Evolutionary conservation across 2,888 invertebrate genomes (phyloP).

Genomic region (Caenorhabditis sp.): DNA sequence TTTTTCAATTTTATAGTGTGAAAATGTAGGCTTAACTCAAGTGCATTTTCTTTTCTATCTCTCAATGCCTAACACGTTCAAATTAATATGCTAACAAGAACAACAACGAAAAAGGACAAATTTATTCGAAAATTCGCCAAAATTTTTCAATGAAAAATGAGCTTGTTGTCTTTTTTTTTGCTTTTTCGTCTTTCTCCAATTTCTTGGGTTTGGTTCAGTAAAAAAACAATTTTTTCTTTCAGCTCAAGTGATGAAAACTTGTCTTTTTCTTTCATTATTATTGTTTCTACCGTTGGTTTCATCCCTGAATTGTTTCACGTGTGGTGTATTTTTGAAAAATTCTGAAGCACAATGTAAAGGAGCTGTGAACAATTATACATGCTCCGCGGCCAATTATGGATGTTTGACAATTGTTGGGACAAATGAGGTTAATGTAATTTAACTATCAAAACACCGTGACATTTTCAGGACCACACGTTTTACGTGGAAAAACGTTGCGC

Average conservation of each 20-base stretch:
- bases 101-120: neutral
- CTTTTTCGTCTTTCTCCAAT: conserved; percentile 10
- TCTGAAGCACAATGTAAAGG: conserved; percentile 42
- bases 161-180: conserved; percentile 1
- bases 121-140: neutral
- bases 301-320: conserved; percentile 38
- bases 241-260: neutral
- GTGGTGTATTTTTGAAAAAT: conserved; percentile 47
- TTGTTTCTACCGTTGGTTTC: neutral
- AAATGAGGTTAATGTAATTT: too few species aligned
- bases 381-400: conserved; percentile 42
- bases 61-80: too few species aligned
- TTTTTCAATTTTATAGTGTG: conserved; percentile 2
- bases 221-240: neutral
- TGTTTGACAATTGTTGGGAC: conserved; percentile 41
- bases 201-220: neutral
- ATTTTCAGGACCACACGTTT: conserved; percentile 40
- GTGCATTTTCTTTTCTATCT: neutral
- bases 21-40: neutral
- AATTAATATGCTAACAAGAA: neutral
- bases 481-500: conserved; percentile 51
- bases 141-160: neutral
- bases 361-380: conserved; percentile 34
- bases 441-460: too few species aligned
- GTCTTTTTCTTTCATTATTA: neutral